phyloP scores from a whole-genome alignment of 2,888 invertebrate species.

The Campoplex capitator region DNA sequence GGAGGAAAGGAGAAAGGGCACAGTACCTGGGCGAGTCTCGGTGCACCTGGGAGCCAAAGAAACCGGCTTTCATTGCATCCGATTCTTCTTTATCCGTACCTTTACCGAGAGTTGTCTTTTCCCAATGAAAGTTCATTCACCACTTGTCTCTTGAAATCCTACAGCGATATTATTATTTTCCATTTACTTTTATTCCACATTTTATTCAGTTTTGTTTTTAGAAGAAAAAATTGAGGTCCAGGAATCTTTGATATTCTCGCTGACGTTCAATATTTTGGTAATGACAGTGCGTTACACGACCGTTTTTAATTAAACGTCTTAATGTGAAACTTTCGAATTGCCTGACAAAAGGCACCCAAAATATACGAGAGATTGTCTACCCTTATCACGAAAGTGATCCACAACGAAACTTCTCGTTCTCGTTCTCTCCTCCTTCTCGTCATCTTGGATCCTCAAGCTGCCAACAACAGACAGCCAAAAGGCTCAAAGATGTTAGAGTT shows the following conservation, averaged over 20 bases:
- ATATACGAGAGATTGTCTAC: constrained; percentile 28
- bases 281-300: neutral
- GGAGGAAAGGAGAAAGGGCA: constrained; percentile 23
- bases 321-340: constrained; percentile 18
- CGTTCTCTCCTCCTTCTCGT: constrained; percentile 30
- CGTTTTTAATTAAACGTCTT: constrained; percentile 5
- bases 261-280: neutral
- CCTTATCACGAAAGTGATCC: constrained; percentile 58
- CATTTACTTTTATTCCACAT: neutral
- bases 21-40: constrained; percentile 32
- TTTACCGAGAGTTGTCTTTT: constrained; percentile 26
- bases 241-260: neutral
- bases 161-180: neutral
- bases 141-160: constrained; percentile 46
- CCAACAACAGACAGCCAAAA: constrained; percentile 57
- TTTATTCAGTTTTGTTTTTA: neutral
- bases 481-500: neutral
- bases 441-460: constrained; percentile 52
- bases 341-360: constrained; percentile 9
- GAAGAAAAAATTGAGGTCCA: neutral
- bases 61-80: constrained; percentile 61
- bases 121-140: constrained; percentile 61
- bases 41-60: constrained; percentile 53
- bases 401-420: constrained; percentile 39
- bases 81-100: constrained; percentile 58